Evolutionary conservation across 2,797 vertebrate species (phyloP).

Genomic region (Phalloptychus januarius): DNA sequence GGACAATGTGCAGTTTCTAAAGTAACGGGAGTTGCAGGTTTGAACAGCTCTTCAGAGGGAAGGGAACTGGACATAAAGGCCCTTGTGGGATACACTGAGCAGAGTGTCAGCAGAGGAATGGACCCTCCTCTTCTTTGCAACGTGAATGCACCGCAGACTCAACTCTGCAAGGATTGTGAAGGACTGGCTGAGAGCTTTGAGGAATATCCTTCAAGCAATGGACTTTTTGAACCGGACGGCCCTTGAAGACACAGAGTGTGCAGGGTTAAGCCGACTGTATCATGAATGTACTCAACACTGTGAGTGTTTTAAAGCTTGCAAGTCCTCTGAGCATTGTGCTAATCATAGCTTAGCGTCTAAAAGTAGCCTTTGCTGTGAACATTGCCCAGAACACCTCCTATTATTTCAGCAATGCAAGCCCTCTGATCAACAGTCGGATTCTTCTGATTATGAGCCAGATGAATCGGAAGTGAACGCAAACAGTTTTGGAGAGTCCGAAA

Average conservation of each 20-base stretch:
- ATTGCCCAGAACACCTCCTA: slow-evolving; percentile 58
- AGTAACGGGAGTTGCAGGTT: slow-evolving; percentile 54
- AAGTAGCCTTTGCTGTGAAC: slow-evolving; percentile 64
- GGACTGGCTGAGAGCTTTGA: slow-evolving; percentile 53
- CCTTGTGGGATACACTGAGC: slow-evolving; percentile 59
- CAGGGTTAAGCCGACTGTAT: slow-evolving; percentile 61
- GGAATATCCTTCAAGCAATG: slow-evolving; percentile 51
- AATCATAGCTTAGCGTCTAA: slow-evolving; percentile 66
- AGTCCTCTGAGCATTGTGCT: slow-evolving; percentile 65
- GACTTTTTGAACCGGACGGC: slow-evolving; percentile 53
- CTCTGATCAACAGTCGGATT: slow-evolving; percentile 54
- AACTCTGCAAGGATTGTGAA: slow-evolving; percentile 44
- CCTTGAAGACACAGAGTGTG: slow-evolving; percentile 44
- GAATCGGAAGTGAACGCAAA: slow-evolving; percentile 46
- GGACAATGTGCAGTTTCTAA: slow-evolving; percentile 69
- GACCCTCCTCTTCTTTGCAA: slow-evolving; percentile 42
- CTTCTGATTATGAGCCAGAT: slow-evolving; percentile 59
- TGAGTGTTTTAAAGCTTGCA: slow-evolving; percentile 64
- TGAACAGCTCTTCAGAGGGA: slow-evolving; percentile 46
- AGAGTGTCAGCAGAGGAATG: slow-evolving; percentile 46
- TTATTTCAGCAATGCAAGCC: slow-evolving; percentile 68
- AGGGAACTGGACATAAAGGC: slow-evolving; percentile 53
- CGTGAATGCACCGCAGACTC: slow-evolving; percentile 35
- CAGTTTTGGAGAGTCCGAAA: slow-evolving; percentile 47
- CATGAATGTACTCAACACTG: slow-evolving; percentile 64